Percentiles rank a stretch among this genome's conserved stretches.
Evolutionary conservation across 2,888 invertebrate species (phyloP).

Genomic region (Acanthosepion pharaonis): DNA sequence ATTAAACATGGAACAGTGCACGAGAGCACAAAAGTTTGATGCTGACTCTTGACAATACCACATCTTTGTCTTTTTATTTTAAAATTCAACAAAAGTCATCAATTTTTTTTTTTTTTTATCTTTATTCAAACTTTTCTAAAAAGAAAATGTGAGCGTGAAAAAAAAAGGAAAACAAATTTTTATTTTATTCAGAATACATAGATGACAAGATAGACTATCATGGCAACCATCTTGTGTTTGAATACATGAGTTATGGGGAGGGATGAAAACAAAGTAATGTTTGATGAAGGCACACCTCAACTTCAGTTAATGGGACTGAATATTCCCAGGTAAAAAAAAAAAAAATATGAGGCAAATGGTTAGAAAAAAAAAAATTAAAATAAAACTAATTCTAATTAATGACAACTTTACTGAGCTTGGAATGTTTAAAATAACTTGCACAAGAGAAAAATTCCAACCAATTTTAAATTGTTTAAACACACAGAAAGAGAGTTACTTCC

Average conservation of each 20-base stretch:
- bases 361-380: background rate
- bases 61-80: too few species aligned
- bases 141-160: background rate
- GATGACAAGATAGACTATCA: background rate
- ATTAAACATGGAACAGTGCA: too few species aligned
- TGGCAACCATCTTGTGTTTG: background rate
- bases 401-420: background rate
- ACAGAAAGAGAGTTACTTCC: background rate
- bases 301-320: background rate
- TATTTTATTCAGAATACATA: background rate
- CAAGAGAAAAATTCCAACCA: background rate
- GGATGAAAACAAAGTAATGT: background rate
- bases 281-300: slow-evolving; percentile 22
- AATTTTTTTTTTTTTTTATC: background rate
- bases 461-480: background rate
- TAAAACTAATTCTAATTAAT: slow-evolving; percentile 1
- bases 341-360: background rate
- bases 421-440: background rate
- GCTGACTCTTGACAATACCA: too few species aligned
- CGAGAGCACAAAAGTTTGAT: too few species aligned
- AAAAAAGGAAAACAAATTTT: background rate
- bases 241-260: background rate
- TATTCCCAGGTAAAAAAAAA: background rate
- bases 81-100: background rate
- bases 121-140: background rate